Evolutionary conservation across 2,797 vertebrate genomes (phyloP), one percentile per base, ranked within the genome.

Genomic region (Petrocephalus sullivani): DNA sequence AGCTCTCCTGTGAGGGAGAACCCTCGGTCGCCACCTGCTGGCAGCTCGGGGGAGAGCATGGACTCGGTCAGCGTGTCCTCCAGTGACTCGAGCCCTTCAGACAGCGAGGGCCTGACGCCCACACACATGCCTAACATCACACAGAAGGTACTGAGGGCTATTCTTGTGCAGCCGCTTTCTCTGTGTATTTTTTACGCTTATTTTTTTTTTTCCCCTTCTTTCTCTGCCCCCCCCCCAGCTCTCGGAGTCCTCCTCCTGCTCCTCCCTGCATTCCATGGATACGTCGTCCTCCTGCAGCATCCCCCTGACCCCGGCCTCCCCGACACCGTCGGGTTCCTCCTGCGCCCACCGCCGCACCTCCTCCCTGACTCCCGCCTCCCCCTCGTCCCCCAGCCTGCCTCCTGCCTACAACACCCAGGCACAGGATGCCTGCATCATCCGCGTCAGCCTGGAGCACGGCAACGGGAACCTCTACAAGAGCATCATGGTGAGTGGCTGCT

Each of bases 391-490:
- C 0, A 93, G 71, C 6, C 94, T 94, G 51, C 92, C 93, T 54
- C 97, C 96, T 0, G 90, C 94, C 19, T 97, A 98, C 91, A 99
- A 98, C 94, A 97, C 95, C 0, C 98, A 99, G 94, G 96, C 95
- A 0, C 95, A 96, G 54, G 97, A 98, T 5, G 94, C 91, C 0
- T 98, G 98, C 92, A 97, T 99, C 89, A 96, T 99, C 91, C 94
- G 97, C 0, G 96, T 97, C 93, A 98, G 97, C 14, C 87, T 96
- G 51, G 96, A 98, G 41, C 94, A 97, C 0, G 94, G 94, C 91
- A 97, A 97, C 0, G 97, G 96, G 19, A 99, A 98, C 49, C 95
- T 98, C 91, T 99, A 99, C 95, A 98, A 98, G 93, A 99, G 98
- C 95, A 98, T 99, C 85, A 88, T 99, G 97, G 98, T 99, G 89